Base-by-base conservation (phyloP, 2,797 vertebrate genomes). In the Peromyscus nudipes region DNA sequence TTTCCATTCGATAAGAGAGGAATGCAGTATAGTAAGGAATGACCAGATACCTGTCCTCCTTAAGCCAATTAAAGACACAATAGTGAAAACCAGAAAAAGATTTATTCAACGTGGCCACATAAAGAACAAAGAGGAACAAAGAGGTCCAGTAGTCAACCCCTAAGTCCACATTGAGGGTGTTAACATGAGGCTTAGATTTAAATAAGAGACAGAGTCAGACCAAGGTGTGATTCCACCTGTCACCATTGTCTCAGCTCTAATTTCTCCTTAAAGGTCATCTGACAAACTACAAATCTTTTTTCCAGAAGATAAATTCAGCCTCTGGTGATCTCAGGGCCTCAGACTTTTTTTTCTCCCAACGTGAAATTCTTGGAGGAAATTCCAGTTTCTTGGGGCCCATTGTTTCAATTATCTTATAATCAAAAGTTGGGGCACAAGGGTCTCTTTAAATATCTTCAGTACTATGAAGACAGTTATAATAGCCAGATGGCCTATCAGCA, bases 221-320 rank as follows among this genome's bases (percentile, higher is more conserved):
- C 64, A 86, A 86, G 19, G 43, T 86, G 46, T 52, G 19, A 67
- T n/a, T n/a, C 64, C 23, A 46, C 40, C 43, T 49, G 43, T 31
- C 62, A 85, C 62, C 62, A 52, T 52, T 49, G 21, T 67, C 31
- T 52, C 43, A 2, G 40, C 31, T 86, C 64, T n/a, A 86, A 37
- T 88, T 71, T 60, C 52, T 88, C 67, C 85, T 75, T 17, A 88
- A 88, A 73, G n/a, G 85, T 57, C 69, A 73, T 57, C 25, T 88
- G 52, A 73, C 52, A 43, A 73, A 57, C 34, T 88, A 57, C 73
- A 43, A 57, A 57, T 57, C n/a, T 73, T 87, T 73, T 73, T 21
- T 31, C 25, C 67, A 57, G 64, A 43, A 86, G 31, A 69, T 64
- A 86, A 86, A 12, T 52, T 86, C 21, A 16, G 34, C 52, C 34